Evolutionary conservation across 2,888 invertebrate species (phyloP).

Genomic region (Scaptomyza flava): DNA sequence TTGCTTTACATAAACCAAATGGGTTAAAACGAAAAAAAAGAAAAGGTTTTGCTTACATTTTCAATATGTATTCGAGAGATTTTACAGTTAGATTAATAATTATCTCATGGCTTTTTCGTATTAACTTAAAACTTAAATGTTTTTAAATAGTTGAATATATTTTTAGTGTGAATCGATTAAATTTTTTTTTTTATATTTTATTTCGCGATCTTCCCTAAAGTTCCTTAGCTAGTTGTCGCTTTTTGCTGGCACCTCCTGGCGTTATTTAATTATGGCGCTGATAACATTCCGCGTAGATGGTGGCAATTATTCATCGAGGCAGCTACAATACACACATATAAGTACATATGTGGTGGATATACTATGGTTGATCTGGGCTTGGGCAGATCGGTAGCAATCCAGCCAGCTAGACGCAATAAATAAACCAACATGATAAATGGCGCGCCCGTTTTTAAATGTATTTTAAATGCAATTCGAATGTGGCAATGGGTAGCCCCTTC

Average conservation of each 20-base stretch:
- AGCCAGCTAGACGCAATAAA: slow-evolving; percentile 77
- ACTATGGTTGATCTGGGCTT: slow-evolving; percentile 39
- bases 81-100: too few species aligned
- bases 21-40: too few species aligned
- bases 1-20: too few species aligned
- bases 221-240: slow-evolving; percentile 9
- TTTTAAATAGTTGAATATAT: too few species aligned
- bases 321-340: slow-evolving; percentile 32
- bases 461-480: slow-evolving; percentile 80
- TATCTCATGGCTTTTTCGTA: too few species aligned
- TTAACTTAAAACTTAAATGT: too few species aligned
- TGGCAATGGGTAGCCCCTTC: slow-evolving; percentile 64
- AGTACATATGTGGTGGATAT: neutral
- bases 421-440: slow-evolving; percentile 83
- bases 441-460: slow-evolving; percentile 73
- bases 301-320: slow-evolving; percentile 83
- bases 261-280: slow-evolving; percentile 84
- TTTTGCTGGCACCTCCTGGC: slow-evolving; percentile 77
- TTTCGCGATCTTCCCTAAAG: neutral
- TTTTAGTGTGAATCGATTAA: too few species aligned
- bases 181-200: too few species aligned
- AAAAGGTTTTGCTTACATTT: too few species aligned
- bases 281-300: slow-evolving; percentile 84
- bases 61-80: too few species aligned
- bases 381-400: slow-evolving; percentile 57